These are phyloP conservation scores for Corythornis cristatus DNA, from an alignment of 2,113 vertebrate species.

Conservation along the genomic window DNA sequence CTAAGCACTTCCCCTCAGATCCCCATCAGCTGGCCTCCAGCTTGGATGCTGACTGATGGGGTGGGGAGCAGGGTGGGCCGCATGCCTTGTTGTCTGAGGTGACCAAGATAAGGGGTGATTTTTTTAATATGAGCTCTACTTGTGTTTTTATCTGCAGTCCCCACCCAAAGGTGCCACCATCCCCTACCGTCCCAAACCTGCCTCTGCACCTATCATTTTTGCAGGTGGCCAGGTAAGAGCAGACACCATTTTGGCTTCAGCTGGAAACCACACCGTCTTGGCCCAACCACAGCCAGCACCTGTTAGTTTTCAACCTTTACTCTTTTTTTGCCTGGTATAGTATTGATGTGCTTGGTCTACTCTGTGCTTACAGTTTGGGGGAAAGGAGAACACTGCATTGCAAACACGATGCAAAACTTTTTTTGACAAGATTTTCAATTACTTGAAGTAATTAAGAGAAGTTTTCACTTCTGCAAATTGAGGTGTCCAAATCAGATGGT, in stretches of 20 bases:
- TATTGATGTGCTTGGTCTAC: slow-evolving; percentile 56
- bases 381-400: slow-evolving; percentile 35
- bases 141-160: slow-evolving; percentile 80
- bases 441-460: background rate
- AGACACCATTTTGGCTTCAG: slow-evolving; percentile 81
- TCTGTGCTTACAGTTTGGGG: background rate
- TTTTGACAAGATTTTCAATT: background rate
- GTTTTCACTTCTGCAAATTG: background rate
- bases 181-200: slow-evolving; percentile 89
- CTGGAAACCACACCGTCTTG: slow-evolving; percentile 87
- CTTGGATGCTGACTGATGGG: background rate
- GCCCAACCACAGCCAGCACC: slow-evolving; percentile 85
- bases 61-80: background rate
- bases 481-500: background rate
- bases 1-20: background rate
- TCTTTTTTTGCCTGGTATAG: slow-evolving; percentile 74
- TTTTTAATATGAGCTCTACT: background rate
- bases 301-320: slow-evolving; percentile 82
- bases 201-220: slow-evolving; percentile 82
- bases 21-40: fast-evolving
- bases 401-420: background rate
- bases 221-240: slow-evolving; percentile 83
- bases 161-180: slow-evolving; percentile 94
- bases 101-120: background rate
- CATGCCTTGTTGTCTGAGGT: background rate